Percentiles rank a stretch among this genome's conserved stretches.
Evolutionary conservation across 1,140 invertebrate genomes (phyloP).

Genomic region (Globodera rostochiensis): DNA sequence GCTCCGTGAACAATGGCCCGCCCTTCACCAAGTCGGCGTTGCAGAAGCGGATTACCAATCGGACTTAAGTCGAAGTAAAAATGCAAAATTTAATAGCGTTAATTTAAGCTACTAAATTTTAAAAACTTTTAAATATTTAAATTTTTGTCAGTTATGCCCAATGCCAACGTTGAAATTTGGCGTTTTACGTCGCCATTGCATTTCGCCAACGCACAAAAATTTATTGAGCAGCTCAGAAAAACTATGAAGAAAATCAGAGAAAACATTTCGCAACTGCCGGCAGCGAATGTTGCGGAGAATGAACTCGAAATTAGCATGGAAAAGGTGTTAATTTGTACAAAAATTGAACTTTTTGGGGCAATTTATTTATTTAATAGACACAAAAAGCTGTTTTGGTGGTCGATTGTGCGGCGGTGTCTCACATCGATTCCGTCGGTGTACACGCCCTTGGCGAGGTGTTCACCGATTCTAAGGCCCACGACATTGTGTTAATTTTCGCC

Average conservation of each 20-base stretch:
- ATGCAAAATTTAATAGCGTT: no score
- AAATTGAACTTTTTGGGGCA: no score
- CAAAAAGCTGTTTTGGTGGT: constrained; percentile 22
- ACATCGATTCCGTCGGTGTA: constrained; percentile 33
- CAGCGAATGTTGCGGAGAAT: neutral
- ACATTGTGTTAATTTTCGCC: constrained; percentile 9
- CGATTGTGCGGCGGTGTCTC: constrained; percentile 33
- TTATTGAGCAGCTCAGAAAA: constrained; percentile 18
- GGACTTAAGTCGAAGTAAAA: constrained; percentile 2
- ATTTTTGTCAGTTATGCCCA: neutral
- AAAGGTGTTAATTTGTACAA: neutral
- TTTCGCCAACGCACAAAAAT: constrained; percentile 36
- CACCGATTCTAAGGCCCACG: neutral
- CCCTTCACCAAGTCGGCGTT: constrained; percentile 21
- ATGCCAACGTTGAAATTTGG: constrained; percentile 29
- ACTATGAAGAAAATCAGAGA: neutral
- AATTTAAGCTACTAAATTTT: neutral
- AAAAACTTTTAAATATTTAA: constrained; percentile 21
- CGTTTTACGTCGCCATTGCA: constrained; percentile 35
- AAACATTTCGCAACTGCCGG: neutral
- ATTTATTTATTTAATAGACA: constrained; percentile 3
- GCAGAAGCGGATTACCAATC: neutral
- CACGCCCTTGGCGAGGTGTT: constrained; percentile 21
- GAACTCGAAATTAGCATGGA: neutral
- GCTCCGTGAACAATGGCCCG: constrained; percentile 64